Evolutionary conservation across 2,113 vertebrate species (phyloP), one percentile per base, ranked within the genome.

Genomic region (Mormyrus lacerda): DNA sequence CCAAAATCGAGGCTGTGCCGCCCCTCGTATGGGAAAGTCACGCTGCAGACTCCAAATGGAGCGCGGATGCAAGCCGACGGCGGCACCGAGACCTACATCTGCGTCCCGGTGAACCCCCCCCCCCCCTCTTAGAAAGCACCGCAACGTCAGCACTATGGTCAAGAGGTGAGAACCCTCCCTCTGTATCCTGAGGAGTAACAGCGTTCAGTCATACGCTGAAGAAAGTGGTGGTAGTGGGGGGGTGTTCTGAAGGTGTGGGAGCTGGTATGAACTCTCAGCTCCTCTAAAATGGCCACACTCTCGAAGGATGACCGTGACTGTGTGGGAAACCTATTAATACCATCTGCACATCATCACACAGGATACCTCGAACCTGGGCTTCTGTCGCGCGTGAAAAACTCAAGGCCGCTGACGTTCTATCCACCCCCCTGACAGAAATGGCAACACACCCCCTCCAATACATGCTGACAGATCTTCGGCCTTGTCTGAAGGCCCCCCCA

Each of bases 21-120:
- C 90, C 89, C 88, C 87, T 88, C 89, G 88, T 90, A 89, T 90
- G 89, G 87, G 84, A 27, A 55, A 91, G 88, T 89, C 61, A 89
- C 55, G 24, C 89, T 85, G 55, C 21, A 31, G 83, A 83, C 44
- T 73, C n/a, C 61, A 50, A 87, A 79, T 53, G 61, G 55, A 86
- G 53, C 44, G 15, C 21, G 85, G 61, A 85, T 27, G 61, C 35
- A 42, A 45, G n/a, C 17, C 31, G 15, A 17, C 15, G 13, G 44
- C 45, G 24, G 15, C 17, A 10, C 85, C 24, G 1, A 76, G 42
- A 44, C 61, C n/a, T 48, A 73, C 47, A 17, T n/a, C 85, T 44
- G 35, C 7, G 19, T 31, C 24, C n/a, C n/a, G 35, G 13, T 11
- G 47, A 47, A 4, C 2, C 47, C 27, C n/a, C 45, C 45, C 24